phyloP scores from a whole-genome alignment of 2,113 vertebrate genomes.

The Clarias macrocephalus region DNA sequence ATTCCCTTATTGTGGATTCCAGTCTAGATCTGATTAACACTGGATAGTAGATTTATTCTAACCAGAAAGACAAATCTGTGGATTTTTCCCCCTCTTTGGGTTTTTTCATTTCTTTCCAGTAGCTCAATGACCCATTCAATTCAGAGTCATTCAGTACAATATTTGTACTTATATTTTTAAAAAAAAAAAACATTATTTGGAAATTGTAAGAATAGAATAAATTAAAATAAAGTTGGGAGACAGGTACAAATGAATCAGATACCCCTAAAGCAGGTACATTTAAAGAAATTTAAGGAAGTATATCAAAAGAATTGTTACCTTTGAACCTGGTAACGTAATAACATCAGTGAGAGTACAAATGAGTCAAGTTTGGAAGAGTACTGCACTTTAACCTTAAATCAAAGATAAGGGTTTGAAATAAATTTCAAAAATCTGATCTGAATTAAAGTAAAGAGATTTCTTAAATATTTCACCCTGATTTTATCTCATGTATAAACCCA shows the following conservation, averaged over 20 bases:
- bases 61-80: background rate
- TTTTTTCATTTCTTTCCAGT: background rate
- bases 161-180: no score
- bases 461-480: slow-evolving; percentile 22
- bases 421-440: background rate
- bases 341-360: background rate
- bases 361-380: background rate
- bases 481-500: background rate
- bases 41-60: background rate
- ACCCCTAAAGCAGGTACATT: background rate
- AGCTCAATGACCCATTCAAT: background rate
- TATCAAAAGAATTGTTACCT: background rate
- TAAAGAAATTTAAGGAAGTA: no score
- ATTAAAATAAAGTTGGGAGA: background rate
- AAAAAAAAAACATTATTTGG: no score
- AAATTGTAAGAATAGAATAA: background rate
- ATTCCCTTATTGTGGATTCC: background rate
- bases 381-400: background rate
- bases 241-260: background rate
- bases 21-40: background rate
- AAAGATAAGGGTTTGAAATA: background rate
- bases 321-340: background rate
- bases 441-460: background rate
- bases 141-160: background rate
- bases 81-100: background rate